These are phyloP conservation scores for Palloptera scutellata DNA, from an alignment of 2,888 invertebrate genomes.

Conservation along the genomic window DNA sequence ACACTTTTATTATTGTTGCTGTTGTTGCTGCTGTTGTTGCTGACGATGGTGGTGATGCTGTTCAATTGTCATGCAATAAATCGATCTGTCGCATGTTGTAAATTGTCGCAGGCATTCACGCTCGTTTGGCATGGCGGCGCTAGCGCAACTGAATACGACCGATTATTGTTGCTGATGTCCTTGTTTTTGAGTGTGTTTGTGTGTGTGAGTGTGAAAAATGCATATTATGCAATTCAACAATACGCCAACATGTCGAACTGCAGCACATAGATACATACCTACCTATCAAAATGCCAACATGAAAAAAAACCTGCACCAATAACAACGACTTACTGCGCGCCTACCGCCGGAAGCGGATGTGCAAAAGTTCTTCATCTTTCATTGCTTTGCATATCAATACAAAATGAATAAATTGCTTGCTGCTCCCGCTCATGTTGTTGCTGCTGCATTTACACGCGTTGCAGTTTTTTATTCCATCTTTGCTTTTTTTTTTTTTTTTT, in stretches of 20 bases:
- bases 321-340: constrained; percentile 1
- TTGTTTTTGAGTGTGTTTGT: constrained; percentile 12
- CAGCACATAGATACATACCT: constrained; percentile 38
- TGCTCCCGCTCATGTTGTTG: not conserved
- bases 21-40: constrained; percentile 27
- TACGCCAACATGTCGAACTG: constrained; percentile 54
- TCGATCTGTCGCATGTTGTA: constrained; percentile 62
- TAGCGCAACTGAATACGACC: not conserved
- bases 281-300: too few species aligned
- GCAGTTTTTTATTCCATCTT: constrained; percentile 38
- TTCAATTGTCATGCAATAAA: constrained; percentile 63
- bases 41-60: constrained; percentile 29
- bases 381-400: constrained; percentile 60
- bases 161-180: not conserved
- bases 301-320: too few species aligned
- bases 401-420: constrained; percentile 53
- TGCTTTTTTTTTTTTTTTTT: constrained; percentile 40
- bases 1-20: constrained; percentile 28
- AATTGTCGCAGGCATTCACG: constrained; percentile 50
- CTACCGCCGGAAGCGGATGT: constrained; percentile 42
- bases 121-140: constrained; percentile 26
- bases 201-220: constrained; percentile 48
- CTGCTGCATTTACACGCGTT: constrained; percentile 16
- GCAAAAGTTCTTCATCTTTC: constrained; percentile 37
- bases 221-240: constrained; percentile 59